Evolutionary conservation across 2,797 vertebrate genomes (phyloP), one percentile per base, ranked within the genome.

Genomic region (Phoebastria nigripes): DNA sequence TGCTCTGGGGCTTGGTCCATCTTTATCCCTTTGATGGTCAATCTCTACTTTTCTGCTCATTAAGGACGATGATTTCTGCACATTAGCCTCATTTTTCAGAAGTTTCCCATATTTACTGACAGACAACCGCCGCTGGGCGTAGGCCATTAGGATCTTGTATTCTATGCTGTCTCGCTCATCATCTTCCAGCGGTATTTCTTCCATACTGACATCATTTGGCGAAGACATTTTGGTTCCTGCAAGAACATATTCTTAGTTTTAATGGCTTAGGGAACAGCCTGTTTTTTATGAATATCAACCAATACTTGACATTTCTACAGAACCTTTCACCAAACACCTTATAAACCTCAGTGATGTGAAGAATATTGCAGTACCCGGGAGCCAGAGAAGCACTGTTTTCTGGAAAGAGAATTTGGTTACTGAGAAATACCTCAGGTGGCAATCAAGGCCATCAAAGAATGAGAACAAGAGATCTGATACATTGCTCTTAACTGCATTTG

Each of bases 61-160:
- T 39, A 21, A 39, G n/a, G 51, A 3, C 0, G 37, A 28, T 6
- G 47, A 10, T 12, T 25, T 26, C 8, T 13, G 8, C 5, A 14
- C 21, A 1, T 28, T 26, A 18, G 37, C 26, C 25, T 63, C 35
- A 15, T 21, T 16, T 70, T 20, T 29, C 67, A 96, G 65, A 52
- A 96, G 55, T 31, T 89, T 66, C 17, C 16, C 8, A 1, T 87
- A 96, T 12, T 15, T 37, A 19, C 82, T 85, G 16, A 3, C 29
- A 3, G 94, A 86, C 7, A 95, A 85, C 5, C 98, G 97, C 77
- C 97, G 98, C 59, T 95, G 67, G 4, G 96, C 82, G 0, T 98
- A 99, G 33, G 97, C 98, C 97, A 96, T 97, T 13, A 99, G 59
- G 63, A 99, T 78, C 56, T 80, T 97, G 95, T 97, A 98, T 95